Evolutionary conservation across 2,888 invertebrate species (phyloP).

Genomic region (Barypeithes pellucidus): DNA sequence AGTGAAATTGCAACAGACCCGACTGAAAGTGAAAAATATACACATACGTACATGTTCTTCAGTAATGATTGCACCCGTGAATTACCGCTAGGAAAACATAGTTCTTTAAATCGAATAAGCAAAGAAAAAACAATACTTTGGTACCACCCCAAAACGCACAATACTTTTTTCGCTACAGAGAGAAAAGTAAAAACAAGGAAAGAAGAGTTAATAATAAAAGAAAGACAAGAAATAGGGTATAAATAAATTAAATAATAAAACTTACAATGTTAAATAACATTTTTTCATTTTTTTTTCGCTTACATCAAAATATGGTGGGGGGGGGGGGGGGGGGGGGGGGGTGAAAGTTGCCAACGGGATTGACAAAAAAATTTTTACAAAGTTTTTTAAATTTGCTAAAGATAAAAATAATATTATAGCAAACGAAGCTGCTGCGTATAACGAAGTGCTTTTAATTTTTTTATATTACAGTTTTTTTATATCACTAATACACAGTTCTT

Average conservation of each 20-base stretch:
- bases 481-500: constrained; percentile 40
- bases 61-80: no score
- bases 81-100: no score
- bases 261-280: constrained; percentile 46
- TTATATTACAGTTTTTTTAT: constrained; percentile 32
- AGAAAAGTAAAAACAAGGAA: constrained; percentile 32
- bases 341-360: constrained; percentile 59
- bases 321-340: no score
- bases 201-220: constrained; percentile 34
- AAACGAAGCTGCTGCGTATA: constrained; percentile 68
- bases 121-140: constrained; percentile 17
- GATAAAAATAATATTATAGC: constrained; percentile 41
- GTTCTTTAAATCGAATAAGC: neutral
- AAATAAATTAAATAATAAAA: constrained; percentile 54
- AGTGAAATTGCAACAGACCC: no score
- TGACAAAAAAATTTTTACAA: constrained; percentile 65
- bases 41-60: no score
- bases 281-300: constrained; percentile 37
- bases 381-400: constrained; percentile 33
- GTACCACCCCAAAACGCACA: constrained; percentile 34
- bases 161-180: constrained; percentile 34
- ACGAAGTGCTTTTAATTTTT: constrained; percentile 56
- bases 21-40: no score
- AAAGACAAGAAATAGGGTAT: constrained; percentile 39
- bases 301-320: constrained; percentile 26